phyloP scores from a whole-genome alignment of 37 sponge, comb jelly and placozoan genomes.

The Oopsacas minuta region DNA sequence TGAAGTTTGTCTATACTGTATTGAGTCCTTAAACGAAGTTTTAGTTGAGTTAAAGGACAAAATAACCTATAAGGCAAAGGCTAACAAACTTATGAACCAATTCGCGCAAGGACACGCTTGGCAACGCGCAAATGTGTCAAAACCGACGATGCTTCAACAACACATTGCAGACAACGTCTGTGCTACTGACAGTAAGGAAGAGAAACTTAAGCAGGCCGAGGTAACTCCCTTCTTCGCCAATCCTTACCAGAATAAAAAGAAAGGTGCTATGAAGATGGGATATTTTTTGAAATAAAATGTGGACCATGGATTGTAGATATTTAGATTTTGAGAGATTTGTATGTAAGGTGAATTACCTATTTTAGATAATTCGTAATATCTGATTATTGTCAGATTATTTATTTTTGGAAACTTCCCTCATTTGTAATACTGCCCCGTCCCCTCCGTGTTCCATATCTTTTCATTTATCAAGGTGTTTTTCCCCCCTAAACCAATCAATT shows the following conservation, averaged over 20 bases:
- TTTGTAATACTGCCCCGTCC: too few relatives aligned
- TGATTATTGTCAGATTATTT: too few relatives aligned
- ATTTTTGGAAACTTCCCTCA: too few relatives aligned
- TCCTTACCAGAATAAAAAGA: constrained; percentile 16
- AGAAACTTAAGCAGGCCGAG: background rate
- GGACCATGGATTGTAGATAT: background rate
- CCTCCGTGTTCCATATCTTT: too few relatives aligned
- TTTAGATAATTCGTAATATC: too few relatives aligned
- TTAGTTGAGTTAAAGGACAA: background rate
- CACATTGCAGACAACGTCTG: background rate
- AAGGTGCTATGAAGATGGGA: background rate
- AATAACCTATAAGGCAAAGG: background rate
- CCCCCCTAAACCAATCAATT: too few relatives aligned
- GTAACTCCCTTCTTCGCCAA: background rate
- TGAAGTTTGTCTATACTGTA: background rate
- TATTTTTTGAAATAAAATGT: background rate
- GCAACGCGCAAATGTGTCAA: background rate
- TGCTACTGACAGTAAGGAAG: background rate
- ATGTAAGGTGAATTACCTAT: background rate
- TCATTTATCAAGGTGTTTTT: too few relatives aligned
- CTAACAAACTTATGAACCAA: constrained; percentile 9
- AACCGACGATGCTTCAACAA: background rate
- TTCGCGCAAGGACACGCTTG: constrained; percentile 13
- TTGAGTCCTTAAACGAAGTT: background rate
- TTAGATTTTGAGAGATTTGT: background rate